Conservation (phyloP, 2,888 invertebrate species). For the Andrena minutula region DNA sequence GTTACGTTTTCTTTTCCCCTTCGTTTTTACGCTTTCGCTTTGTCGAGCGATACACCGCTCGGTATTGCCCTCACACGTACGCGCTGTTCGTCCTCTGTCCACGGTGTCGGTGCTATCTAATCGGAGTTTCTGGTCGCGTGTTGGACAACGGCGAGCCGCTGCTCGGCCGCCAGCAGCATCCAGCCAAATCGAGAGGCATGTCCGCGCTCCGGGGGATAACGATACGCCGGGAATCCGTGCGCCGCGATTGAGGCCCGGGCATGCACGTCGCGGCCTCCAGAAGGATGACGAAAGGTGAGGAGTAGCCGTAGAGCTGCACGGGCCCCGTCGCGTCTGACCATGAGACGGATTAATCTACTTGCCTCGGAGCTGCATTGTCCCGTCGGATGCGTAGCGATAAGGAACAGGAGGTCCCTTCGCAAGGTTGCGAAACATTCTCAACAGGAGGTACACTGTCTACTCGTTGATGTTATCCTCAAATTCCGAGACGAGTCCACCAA, state of each 20-base stretch:
- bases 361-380: background rate
- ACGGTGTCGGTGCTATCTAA: slow-evolving; percentile 59
- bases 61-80: slow-evolving; percentile 32
- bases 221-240: background rate
- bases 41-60: slow-evolving; percentile 49
- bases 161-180: slow-evolving; percentile 14
- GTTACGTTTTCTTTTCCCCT: slow-evolving; percentile 66
- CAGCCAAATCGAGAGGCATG: slow-evolving; percentile 4
- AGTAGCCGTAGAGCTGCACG: background rate
- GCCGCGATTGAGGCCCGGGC: background rate
- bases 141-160: slow-evolving; percentile 14
- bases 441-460: too few relatives aligned
- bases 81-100: slow-evolving; percentile 14
- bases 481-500: background rate
- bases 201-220: background rate
- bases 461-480: background rate
- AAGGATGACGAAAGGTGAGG: background rate
- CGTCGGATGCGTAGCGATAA: background rate
- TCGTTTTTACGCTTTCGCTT: slow-evolving; percentile 65
- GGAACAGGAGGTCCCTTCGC: background rate
- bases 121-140: slow-evolving; percentile 54
- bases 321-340: background rate
- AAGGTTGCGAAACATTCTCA: background rate
- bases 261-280: background rate
- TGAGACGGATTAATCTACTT: background rate